Evolutionary conservation across 1,140 invertebrate genomes (phyloP), one percentile per base, ranked within the genome.

Genomic region (Cotesia typhae): DNA sequence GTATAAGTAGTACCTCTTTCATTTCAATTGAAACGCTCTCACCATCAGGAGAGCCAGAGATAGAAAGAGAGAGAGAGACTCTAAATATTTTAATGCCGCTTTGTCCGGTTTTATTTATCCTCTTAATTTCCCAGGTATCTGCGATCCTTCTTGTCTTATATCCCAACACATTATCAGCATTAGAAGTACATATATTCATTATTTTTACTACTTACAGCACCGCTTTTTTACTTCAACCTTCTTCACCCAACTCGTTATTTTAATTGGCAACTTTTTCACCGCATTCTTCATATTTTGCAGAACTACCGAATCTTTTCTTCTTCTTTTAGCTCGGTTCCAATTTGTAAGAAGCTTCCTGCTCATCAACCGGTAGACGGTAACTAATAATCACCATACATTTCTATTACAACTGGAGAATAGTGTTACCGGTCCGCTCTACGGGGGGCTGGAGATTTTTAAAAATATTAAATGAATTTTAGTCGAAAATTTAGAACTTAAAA

Each of bases 21-120:
- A 51, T 51, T 55, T 55, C 53, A 55, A 55, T 14, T 17, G 12
- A 55, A 17, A 55, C 53, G 28, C 47, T 51, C 7, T 14, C 17
- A 17, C 59, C 35, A 60, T 36, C 4, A 53, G 60, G 36, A 67
- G 5, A 51, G 17, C 28, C 28, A 3, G 10, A 10, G 47, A 65
- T 41, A 28, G 65, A 67, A 52, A 55, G 52, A 53, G 66, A 67
- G 14, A 14, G 14, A 28, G 20, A 52, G 41, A 68, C 35, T 55
- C 28, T 67, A 80, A 74, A 80, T 85, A 83, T 82, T 84, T 86
- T 85, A 85, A 85, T 84, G 84, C 77, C 76, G 82, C 82, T 85
- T 84, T 83, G 83, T 84, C 77, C 79, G 76, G 74, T 76, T 77
- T 77, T 71, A 52, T 59, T 63, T 57, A 55, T 28, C 3, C 41